Conservation (phyloP, 64 coral and sea anemone genomes). For the Actinia tenebrosa region DNA sequence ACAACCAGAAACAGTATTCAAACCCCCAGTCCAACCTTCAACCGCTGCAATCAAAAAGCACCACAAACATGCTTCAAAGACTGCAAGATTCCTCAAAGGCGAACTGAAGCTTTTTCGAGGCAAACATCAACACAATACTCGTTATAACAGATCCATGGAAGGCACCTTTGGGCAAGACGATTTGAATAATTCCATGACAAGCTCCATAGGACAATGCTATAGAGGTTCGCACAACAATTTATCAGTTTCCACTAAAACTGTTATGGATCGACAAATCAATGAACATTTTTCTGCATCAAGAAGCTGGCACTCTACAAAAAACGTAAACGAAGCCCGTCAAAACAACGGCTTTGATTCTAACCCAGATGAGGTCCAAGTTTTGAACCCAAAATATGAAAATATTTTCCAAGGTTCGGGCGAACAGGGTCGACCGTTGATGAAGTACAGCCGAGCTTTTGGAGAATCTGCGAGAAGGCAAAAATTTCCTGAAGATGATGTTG, state of each 20-base stretch:
- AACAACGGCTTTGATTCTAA: not conserved
- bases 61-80: slow-evolving; percentile 1
- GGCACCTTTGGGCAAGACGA: not conserved
- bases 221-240: not conserved
- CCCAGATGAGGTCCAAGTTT: not conserved
- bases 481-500: not conserved
- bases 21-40: not conserved
- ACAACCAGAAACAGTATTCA: not conserved
- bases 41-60: not conserved
- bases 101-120: slow-evolving; percentile 17
- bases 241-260: not conserved
- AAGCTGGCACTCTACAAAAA: not conserved
- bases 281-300: not conserved
- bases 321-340: not conserved
- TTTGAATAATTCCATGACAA: not conserved
- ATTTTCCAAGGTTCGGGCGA: not conserved
- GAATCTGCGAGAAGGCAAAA: not conserved
- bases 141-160: not conserved
- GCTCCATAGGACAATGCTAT: not conserved
- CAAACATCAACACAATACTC: not conserved
- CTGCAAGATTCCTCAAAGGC: slow-evolving; percentile 16
- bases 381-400: not conserved
- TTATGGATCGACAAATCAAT: not conserved
- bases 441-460: slow-evolving; percentile 48
- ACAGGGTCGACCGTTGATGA: not conserved